Evolutionary conservation across 2,797 vertebrate genomes (phyloP), one percentile per base, ranked within the genome.

Genomic region (Thripadectes ignobilis): DNA sequence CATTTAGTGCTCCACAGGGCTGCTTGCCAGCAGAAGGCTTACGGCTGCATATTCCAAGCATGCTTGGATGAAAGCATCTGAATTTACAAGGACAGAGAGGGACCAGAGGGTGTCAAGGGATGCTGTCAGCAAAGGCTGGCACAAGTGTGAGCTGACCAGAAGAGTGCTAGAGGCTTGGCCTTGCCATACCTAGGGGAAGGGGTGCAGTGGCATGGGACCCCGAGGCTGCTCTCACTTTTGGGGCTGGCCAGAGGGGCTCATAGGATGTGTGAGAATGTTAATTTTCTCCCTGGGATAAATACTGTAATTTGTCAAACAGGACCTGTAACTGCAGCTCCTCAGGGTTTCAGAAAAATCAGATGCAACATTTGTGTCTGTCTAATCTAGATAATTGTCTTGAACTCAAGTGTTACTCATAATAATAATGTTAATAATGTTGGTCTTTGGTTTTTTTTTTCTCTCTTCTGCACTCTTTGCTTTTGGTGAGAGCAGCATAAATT

Each of bases 361-460:
- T 18, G 43, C 38, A 43, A 10, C 3, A 2, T 65, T 59, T 89
- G 11, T 57, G 17, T 61, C 34, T 77, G 13, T 58, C 22, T 75
- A 4, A 1, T 67, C 38, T 71, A 22, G 29, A 49, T 43, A 30
- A 43, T 30, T n/a, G 24, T 38, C 52, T 67, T 67, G 0, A 2
- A 49, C 45, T 58, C 21, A 17, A 7, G 16, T 72, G 27, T 78
- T 78, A n/a, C 17, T 88, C 29, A 23, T 5, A 2, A 39, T 39
- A 39, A 39, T 39, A 39, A 39, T 39, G 39, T 39, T 32, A 74
- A 10, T 68, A 45, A 88, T 68, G 7, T 24, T 59, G 6, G 22
- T 77, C 52, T 46, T 66, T 32, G 14, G 14, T 0, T 1, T 34
- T 34, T 71, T 54, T 43, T 13, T 1, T 0, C 4, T 34, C 15